These are phyloP conservation scores for Ciona savignyi DNA, from an alignment of 23 tunicate species.

Conservation along the genomic window DNA sequence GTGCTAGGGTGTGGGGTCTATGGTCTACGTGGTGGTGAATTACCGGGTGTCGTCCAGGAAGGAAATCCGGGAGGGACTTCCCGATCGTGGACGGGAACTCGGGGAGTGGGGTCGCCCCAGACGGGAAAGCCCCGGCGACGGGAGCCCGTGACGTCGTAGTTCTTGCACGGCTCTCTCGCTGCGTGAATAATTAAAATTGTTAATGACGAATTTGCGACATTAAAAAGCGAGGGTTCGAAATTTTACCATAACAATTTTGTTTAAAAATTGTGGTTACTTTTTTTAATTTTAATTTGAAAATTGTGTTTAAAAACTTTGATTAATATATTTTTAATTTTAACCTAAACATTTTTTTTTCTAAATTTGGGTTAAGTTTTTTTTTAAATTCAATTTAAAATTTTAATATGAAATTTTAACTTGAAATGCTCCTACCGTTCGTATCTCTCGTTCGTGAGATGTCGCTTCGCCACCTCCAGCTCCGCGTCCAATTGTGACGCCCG, in stretches of 20 bases:
- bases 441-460: conserved; percentile 82
- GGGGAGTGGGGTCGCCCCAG: conserved; percentile 67
- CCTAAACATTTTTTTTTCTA: too few species aligned
- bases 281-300: too few species aligned
- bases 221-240: too few species aligned
- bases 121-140: conserved; percentile 80
- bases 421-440: conserved; percentile 49
- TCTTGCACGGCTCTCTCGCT: conserved; percentile 94
- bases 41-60: conserved; percentile 49
- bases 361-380: too few species aligned
- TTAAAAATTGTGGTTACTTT: too few species aligned
- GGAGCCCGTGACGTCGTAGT: conserved; percentile 80
- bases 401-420: too few species aligned
- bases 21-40: too few species aligned
- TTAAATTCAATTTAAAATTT: too few species aligned
- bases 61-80: conserved; percentile 51
- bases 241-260: too few species aligned
- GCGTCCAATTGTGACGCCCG: conserved; percentile 84
- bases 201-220: neutral
- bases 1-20: too few species aligned
- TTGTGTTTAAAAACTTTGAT: too few species aligned
- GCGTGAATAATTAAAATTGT: neutral
- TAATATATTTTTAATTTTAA: too few species aligned
- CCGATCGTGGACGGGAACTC: conserved; percentile 48
- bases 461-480: conserved; percentile 82